Percentiles rank a stretch among this genome's conserved stretches.
Conservation (phyloP, 1,140 invertebrate genomes). For the Anoplolepis gracilipes region DNA sequence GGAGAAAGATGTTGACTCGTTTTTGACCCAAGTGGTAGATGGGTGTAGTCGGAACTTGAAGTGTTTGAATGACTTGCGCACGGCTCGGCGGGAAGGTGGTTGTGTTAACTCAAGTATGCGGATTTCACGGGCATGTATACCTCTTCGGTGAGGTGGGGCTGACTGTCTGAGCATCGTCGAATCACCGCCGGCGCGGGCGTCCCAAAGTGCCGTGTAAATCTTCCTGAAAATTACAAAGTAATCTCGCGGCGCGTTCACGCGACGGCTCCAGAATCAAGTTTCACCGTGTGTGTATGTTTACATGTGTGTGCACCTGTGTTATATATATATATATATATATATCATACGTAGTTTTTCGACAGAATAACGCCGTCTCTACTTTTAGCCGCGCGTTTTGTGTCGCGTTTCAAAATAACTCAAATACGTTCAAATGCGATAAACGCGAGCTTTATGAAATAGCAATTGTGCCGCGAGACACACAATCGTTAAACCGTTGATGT, state of each 20-base stretch:
- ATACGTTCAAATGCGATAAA: neutral
- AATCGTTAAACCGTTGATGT: conserved; percentile 27
- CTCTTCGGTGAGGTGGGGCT: conserved; percentile 36
- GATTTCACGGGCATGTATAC: conserved; percentile 50
- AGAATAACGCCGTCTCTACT: neutral
- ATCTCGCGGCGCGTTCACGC: conserved; percentile 21
- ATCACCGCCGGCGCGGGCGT: conserved; percentile 42
- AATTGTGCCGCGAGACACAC: neutral
- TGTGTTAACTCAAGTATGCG: conserved; percentile 44
- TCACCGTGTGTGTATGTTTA: neutral
- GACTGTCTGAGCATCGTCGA: conserved; percentile 33
- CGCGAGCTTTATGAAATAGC: neutral
- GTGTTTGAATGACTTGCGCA: conserved; percentile 56
- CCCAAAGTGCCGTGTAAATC: conserved; percentile 55
- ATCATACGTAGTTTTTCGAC: conserved; percentile 7
- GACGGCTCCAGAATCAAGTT: conserved; percentile 32
- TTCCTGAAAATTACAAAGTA: conserved; percentile 60
- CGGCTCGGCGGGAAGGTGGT: conserved; percentile 19
- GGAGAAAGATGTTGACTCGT: conserved; percentile 33
- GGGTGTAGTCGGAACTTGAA: conserved; percentile 40
- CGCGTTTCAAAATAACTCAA: neutral
- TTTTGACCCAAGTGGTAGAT: conserved; percentile 53
- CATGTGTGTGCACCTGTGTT: too few species aligned
- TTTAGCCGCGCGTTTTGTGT: neutral
- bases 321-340: too few species aligned